These are phyloP conservation scores for Cladopsammia gracilis DNA, from an alignment of 64 coral and sea anemone genomes.

Conservation along the genomic window DNA sequence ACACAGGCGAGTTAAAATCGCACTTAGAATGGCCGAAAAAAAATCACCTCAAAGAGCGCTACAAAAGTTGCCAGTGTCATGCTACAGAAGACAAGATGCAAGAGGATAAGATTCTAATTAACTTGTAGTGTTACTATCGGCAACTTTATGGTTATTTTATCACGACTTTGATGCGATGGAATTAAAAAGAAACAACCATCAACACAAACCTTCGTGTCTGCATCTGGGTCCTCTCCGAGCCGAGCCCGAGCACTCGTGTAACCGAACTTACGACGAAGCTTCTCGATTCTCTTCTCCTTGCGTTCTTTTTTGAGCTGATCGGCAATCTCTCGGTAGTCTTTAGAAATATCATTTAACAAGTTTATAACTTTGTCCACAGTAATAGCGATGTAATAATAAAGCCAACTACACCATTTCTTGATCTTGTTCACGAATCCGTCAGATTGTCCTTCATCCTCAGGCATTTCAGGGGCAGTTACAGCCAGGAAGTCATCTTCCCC, in stretches of 20 bases:
- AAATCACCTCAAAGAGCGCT: no score
- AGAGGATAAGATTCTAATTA: no score
- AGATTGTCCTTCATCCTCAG: neutral
- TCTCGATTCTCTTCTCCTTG: slow-evolving; percentile 93
- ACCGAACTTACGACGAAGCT: slow-evolving; percentile 70
- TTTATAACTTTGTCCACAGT: slow-evolving; percentile 89
- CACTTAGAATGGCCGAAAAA: no score
- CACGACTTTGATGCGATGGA: no score
- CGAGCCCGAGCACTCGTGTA: slow-evolving; percentile 33
- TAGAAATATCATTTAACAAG: slow-evolving; percentile 83
- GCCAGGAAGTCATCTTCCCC: slow-evolving; percentile 28
- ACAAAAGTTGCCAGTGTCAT: no score
- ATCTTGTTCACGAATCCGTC: slow-evolving; percentile 69
- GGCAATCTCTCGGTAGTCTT: slow-evolving; percentile 95
- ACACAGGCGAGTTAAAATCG: no score
- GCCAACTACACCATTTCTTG: slow-evolving; percentile 82
- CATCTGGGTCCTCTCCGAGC: slow-evolving; percentile 6
- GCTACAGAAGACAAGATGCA: no score
- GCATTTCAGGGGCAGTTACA: slow-evolving; percentile 34
- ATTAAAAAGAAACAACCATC: neutral
- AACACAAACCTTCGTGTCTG: slow-evolving; percentile 6
- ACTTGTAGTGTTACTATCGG: no score
- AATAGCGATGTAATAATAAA: slow-evolving; percentile 93
- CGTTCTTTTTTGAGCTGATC: slow-evolving; percentile 89
- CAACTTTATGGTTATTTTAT: no score